A percentile compares a stretch with the other conserved stretches of the same genome.
phyloP scores from a whole-genome alignment of 2,888 invertebrate species.

The Pegoplata infirma region DNA sequence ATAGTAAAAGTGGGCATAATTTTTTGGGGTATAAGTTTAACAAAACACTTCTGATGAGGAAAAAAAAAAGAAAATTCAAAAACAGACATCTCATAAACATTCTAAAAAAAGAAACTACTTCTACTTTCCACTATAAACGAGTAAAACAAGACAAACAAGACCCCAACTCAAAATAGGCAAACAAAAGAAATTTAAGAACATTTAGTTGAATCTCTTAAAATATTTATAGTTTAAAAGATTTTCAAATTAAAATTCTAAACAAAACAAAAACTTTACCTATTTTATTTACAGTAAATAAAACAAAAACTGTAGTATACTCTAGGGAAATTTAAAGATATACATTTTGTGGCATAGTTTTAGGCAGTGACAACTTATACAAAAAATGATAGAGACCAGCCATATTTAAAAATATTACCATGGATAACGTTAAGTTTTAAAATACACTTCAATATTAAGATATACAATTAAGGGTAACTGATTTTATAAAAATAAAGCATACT shows the following conservation, averaged over 20 bases:
- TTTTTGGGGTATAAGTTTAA: background rate
- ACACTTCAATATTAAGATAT: too few relatives aligned
- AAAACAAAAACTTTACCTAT: background rate
- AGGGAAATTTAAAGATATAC: background rate
- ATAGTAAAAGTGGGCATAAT: conserved; percentile 32
- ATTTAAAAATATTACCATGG: too few relatives aligned
- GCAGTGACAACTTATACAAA: background rate
- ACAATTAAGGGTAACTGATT: too few relatives aligned
- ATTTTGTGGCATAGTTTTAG: background rate
- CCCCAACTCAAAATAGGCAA: too few relatives aligned
- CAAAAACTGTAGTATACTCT: background rate
- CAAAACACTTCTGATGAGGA: too few relatives aligned
- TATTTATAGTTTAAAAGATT: background rate
- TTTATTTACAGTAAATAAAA: background rate
- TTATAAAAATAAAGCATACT: too few relatives aligned
- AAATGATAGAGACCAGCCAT: too few relatives aligned
- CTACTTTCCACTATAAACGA: too few relatives aligned
- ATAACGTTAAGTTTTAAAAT: too few relatives aligned
- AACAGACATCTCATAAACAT: conserved; percentile 51
- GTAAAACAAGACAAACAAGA: too few relatives aligned
- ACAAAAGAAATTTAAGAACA: background rate
- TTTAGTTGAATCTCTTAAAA: background rate
- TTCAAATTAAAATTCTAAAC: background rate
- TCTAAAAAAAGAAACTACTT: conserved; percentile 1
- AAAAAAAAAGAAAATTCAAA: conserved; percentile 40